Evolutionary conservation across 2,113 vertebrate species (phyloP), one percentile per base, ranked within the genome.

Genomic region (Anoura caudifer): DNA sequence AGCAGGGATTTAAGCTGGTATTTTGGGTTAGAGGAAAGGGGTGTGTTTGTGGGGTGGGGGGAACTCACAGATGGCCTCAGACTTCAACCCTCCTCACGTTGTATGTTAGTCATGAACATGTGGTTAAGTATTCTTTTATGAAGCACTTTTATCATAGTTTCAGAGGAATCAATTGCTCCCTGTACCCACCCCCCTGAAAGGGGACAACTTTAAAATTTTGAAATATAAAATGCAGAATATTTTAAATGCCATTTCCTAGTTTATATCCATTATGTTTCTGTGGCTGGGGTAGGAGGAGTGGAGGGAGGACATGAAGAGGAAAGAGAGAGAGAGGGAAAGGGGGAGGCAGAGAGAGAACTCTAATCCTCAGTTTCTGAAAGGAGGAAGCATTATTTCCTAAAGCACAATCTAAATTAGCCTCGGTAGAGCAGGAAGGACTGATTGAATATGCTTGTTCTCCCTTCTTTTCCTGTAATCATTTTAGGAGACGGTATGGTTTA

Each of bases 401-500:
- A 73, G 61, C 24, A 22, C 17, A 73, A 54, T 63, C 70, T 94
- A 89, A 93, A 95, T 95, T 94, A 89, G 50, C 87, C 56, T 83
- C n/a, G 1, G 6, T 91, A 75, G 63, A 89, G 22, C 43, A 96
- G 50, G 87, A 80, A 96, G 56, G 90, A 90, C 95, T 97, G 95
- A 97, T 73, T 92, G 47, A 79, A 77, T 67, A 19, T 45, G n/a
- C 43, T 97, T 97, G 63, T 83, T 97, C 85, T 96, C 52, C 54
- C 81, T 90, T 65, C 80, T 77, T 65, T 97, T 97, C 92, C 93
- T 97, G 86, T 84, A 95, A 75, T 93, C 93, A 84, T 96, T 97
- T 97, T 86, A 95, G 54, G 85, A 86, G 87, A 97, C 79, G 69
- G 59, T 77, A 96, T 96, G 82, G 76, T 95, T 96, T 97, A 28